phyloP scores from a whole-genome alignment of 2,113 vertebrate genomes.

The Bubo blakistoni region DNA sequence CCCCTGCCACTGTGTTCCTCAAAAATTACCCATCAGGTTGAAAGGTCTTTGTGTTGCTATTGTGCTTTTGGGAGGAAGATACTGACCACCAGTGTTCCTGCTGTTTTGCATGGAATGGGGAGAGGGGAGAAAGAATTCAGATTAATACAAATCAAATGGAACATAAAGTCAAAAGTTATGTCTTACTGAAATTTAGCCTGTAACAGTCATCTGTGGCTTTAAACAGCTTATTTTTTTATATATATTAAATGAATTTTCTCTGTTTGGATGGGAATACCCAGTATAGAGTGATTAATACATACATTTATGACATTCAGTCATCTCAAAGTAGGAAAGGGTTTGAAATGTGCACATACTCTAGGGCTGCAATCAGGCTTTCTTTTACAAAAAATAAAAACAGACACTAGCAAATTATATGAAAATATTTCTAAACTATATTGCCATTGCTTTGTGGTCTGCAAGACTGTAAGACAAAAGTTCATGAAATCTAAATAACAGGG shows the following conservation, averaged over 20 bases:
- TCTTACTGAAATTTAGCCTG: neutral
- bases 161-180: neutral
- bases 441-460: neutral
- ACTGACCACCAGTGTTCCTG: neutral
- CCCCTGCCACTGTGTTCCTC: neutral
- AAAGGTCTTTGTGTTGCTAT: neutral
- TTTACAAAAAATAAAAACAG: neutral
- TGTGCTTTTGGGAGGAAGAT: neutral
- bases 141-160: neutral
- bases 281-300: neutral
- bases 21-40: neutral
- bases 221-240: neutral
- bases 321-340: neutral
- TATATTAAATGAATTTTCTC: neutral
- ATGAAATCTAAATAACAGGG: neutral
- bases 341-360: neutral
- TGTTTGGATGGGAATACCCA: neutral
- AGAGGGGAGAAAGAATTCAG: neutral
- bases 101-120: neutral
- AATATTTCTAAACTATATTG: neutral
- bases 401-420: neutral
- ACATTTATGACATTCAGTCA: neutral
- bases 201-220: neutral
- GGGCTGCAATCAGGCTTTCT: neutral
- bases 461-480: neutral